A percentile compares a stretch with the other conserved stretches of the same genome.
These are phyloP conservation scores for Vollenhovia emeryi DNA, from an alignment of 1,140 invertebrate genomes.

Conservation along the genomic window DNA sequence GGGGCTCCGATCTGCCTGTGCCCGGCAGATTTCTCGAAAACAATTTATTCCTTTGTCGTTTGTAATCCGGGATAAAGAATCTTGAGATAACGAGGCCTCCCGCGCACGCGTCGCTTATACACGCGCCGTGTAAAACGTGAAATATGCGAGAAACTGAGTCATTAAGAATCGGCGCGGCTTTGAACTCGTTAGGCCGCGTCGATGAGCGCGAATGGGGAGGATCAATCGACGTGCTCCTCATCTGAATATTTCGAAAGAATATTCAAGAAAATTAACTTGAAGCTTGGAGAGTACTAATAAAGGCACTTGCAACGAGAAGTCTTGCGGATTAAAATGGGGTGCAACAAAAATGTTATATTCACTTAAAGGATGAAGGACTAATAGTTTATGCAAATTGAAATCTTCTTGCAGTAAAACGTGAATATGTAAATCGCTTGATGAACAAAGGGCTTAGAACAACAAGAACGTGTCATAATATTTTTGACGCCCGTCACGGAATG, in stretches of 20 bases:
- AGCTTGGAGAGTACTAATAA: slow-evolving; percentile 24
- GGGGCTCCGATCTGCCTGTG: slow-evolving; percentile 60
- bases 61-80: slow-evolving; percentile 61
- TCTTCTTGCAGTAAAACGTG: background rate
- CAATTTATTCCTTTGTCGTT: slow-evolving; percentile 73
- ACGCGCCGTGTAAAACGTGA: slow-evolving; percentile 31
- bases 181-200: slow-evolving; percentile 20
- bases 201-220: slow-evolving; percentile 17
- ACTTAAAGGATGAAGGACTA: background rate
- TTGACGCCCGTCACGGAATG: too few species aligned
- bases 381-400: background rate
- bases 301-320: background rate
- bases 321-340: background rate
- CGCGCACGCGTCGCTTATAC: slow-evolving; percentile 35
- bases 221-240: slow-evolving; percentile 51
- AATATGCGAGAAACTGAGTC: slow-evolving; percentile 60
- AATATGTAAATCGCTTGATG: too few species aligned
- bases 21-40: slow-evolving; percentile 59
- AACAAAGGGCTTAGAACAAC: too few species aligned
- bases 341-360: background rate
- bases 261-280: slow-evolving; percentile 39
- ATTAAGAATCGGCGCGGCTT: slow-evolving; percentile 39
- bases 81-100: slow-evolving; percentile 67
- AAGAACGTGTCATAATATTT: too few species aligned
- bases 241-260: slow-evolving; percentile 62